These are phyloP conservation scores for Cerastis leucographa DNA, from an alignment of 2,888 invertebrate species.

Conservation along the genomic window DNA sequence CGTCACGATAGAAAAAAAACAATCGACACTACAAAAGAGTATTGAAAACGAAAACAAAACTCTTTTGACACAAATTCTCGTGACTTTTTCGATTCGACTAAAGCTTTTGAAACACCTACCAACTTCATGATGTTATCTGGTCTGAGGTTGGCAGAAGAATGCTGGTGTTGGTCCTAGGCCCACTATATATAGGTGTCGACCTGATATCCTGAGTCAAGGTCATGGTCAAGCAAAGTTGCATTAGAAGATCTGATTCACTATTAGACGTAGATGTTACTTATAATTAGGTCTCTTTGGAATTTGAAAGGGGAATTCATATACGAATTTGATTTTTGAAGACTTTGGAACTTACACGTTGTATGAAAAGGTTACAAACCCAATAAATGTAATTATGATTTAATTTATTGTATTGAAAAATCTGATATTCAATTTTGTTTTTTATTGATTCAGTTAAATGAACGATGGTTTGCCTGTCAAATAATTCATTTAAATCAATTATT, in stretches of 20 bases:
- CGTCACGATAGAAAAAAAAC: slow-evolving; percentile 36
- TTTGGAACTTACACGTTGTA: slow-evolving; percentile 14
- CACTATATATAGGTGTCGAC: slow-evolving; percentile 82
- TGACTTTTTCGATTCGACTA: slow-evolving; percentile 26
- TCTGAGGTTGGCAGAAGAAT: slow-evolving; percentile 80
- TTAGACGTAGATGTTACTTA: slow-evolving; percentile 22
- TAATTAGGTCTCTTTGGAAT: slow-evolving; percentile 48
- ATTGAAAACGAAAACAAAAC: slow-evolving; percentile 20
- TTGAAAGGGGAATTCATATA: slow-evolving; percentile 45
- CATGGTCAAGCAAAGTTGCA: slow-evolving; percentile 56
- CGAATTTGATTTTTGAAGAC: slow-evolving; percentile 30
- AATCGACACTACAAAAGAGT: slow-evolving; percentile 36
- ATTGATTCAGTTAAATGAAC: slow-evolving; percentile 1
- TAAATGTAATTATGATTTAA: slow-evolving; percentile 35
- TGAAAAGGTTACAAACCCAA: slow-evolving; percentile 37
- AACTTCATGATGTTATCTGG: slow-evolving; percentile 85
- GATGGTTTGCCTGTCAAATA: slow-evolving; percentile 49
- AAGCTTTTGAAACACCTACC: slow-evolving; percentile 76
- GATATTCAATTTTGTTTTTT: slow-evolving; percentile 37
- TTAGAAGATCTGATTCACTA: slow-evolving; percentile 55
- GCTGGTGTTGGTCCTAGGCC: slow-evolving; percentile 71
- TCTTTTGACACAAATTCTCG: slow-evolving; percentile 50
- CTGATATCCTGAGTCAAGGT: slow-evolving; percentile 82
- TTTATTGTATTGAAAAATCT: slow-evolving; percentile 17
- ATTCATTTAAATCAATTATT: slow-evolving; percentile 46